Conservation (phyloP, 2,888 invertebrate species). For the Pseudanteris insignis region DNA sequence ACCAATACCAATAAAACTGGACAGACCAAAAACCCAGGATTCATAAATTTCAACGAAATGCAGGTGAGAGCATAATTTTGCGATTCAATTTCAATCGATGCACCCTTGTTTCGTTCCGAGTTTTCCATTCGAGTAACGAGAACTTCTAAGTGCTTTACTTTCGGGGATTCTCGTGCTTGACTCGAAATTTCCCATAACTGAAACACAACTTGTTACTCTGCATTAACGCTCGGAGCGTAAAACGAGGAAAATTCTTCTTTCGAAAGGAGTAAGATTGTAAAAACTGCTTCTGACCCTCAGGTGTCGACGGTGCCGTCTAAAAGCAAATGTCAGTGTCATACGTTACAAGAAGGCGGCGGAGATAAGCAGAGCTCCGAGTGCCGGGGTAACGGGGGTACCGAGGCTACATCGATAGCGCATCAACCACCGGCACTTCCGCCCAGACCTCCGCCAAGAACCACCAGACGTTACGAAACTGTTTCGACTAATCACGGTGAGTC, state of each 20-base stretch:
- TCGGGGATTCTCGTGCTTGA: no score
- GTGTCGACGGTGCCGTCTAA: conserved; percentile 49
- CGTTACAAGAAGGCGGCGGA: conserved; percentile 54
- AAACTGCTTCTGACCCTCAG: conserved; percentile 46
- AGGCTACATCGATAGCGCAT: conserved; percentile 58
- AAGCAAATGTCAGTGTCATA: conserved; percentile 63
- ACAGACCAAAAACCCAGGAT: conserved; percentile 46
- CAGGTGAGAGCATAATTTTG: conserved; percentile 55
- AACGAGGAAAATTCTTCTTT: conserved; percentile 13
- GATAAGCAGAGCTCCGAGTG: conserved; percentile 55
- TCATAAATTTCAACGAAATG: conserved; percentile 56
- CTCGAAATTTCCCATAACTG: conserved; percentile 9
- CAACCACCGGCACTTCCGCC: conserved; percentile 64
- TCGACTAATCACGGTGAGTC: conserved; percentile 59
- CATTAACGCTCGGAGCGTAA: conserved; percentile 9
- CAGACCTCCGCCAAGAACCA: conserved; percentile 62
- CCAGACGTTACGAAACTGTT: conserved; percentile 59
- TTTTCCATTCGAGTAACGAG: neutral
- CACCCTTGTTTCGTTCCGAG: neutral
- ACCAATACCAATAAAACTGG: conserved; percentile 8
- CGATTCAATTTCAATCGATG: no score
- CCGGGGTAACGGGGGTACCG: conserved; percentile 55
- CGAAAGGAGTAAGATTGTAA: conserved; percentile 19
- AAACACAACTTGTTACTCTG: conserved; percentile 27
- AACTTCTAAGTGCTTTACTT: neutral